A percentile compares a stretch with the other conserved stretches of the same genome.
Conservation (phyloP, 2,888 invertebrate species). For the Ochropleura leucogaster region DNA sequence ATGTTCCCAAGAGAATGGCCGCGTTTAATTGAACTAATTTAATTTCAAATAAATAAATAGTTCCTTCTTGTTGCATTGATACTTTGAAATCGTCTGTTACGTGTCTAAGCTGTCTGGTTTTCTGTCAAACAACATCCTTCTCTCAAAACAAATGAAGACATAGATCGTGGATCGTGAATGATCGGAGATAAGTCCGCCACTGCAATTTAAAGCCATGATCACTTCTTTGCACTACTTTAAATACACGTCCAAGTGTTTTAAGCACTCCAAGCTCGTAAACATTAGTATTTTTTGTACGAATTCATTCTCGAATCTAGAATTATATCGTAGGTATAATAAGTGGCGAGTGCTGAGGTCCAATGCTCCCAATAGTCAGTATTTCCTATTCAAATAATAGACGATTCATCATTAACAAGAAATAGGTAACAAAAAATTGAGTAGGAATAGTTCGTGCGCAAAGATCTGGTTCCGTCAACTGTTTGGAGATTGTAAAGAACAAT, state of each 20-base stretch:
- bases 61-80: not conserved
- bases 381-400: conserved; percentile 79
- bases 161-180: conserved; percentile 26
- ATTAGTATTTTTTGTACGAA: conserved; percentile 58
- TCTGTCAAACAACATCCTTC: conserved; percentile 13
- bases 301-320: conserved; percentile 59
- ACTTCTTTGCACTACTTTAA: conserved; percentile 51
- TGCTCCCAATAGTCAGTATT: conserved; percentile 69
- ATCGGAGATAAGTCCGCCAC: conserved; percentile 42
- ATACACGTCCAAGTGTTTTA: conserved; percentile 43
- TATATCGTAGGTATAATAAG: conserved; percentile 67
- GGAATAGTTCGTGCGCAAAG: conserved; percentile 50
- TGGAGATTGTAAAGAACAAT: not conserved
- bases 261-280: conserved; percentile 53
- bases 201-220: conserved; percentile 36
- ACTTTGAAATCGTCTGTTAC: not conserved
- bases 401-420: conserved; percentile 84
- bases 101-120: not conserved
- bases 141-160: conserved; percentile 40
- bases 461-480: conserved; percentile 58
- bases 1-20: too few relatives aligned
- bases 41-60: too few relatives aligned
- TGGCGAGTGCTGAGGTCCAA: conserved; percentile 64
- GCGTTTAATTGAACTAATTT: too few relatives aligned
- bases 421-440: conserved; percentile 74